Evolutionary conservation across 2,113 vertebrate species (phyloP), one percentile per base, ranked within the genome.

Genomic region (Burhinus bistriatus): DNA sequence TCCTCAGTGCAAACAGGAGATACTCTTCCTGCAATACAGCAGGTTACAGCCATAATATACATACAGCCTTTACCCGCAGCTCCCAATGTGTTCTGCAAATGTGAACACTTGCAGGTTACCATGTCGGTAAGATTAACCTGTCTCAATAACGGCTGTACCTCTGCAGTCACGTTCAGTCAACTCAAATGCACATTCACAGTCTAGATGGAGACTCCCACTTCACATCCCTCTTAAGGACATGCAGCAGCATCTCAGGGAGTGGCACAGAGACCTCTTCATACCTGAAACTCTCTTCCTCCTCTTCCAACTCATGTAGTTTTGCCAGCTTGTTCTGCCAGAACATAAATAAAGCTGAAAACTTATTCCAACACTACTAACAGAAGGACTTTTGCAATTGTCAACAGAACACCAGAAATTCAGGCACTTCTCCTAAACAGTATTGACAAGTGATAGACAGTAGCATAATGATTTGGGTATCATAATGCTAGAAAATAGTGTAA

Each of bases 321-420:
- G 93, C 91, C 91, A 95, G 75, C 30, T 69, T 82, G 38, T 92
- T 94, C 86, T 97, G 89, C 88, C 92, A 97, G 85, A 83, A 87
- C 51, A 81, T 86, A 93, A 87, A 95, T 89, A 83, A 87, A 92
- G 49, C 82, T 66, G 57, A 79, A 89, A 87, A 76, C 64, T 58
- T 72, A 62, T 42, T 84, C 73, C 64, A 77, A 54, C 19, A 44
- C 47, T 77, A 40, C 77, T n/a, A 52, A 86, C 82, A 95, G 88
- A 93, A 89, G 93, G 91, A 89, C 82, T 90, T 81, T 16, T n/a
- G 72, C 78, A 84, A 89, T 77, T 88, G 80, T 88, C 80, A 95
- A 65, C 83, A 82, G 85, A 71, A 61, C 38, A 94, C 38, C 62
- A 92, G 54, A 94, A 92, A 80, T 77, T 42, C 69, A 59, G 89